phyloP scores from a whole-genome alignment of 2,888 invertebrate genomes.

The Ichneumoninae sp. region DNA sequence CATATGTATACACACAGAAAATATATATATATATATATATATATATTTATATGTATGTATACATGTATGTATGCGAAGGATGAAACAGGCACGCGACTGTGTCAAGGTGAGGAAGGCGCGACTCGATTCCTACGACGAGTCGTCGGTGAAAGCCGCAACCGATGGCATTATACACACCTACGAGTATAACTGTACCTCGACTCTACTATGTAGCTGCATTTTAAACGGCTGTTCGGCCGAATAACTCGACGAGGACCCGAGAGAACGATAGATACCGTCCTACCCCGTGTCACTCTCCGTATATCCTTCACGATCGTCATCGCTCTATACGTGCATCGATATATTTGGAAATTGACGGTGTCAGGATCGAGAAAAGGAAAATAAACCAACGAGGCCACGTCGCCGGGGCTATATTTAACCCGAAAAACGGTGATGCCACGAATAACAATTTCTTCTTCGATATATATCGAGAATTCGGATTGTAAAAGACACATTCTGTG shows the following conservation, averaged over 20 bases:
- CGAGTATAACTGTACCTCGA: conserved; percentile 61
- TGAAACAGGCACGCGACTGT: conserved; percentile 71
- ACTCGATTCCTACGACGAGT: conserved; percentile 61
- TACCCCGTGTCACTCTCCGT: not conserved
- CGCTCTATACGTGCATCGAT: conserved; percentile 10
- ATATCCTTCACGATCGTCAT: conserved; percentile 17
- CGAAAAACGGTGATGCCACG: not conserved
- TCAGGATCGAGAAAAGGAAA: conserved; percentile 1
- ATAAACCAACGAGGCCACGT: not conserved
- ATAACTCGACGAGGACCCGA: conserved; percentile 41
- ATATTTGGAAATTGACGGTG: conserved; percentile 31
- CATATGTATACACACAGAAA: not conserved
- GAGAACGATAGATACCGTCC: conserved; percentile 12
- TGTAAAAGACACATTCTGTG: not conserved
- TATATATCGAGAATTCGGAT: not conserved
- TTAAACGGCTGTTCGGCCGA: conserved; percentile 42
- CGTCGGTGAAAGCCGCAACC: conserved; percentile 59
- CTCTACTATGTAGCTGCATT: conserved; percentile 33
- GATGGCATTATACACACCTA: conserved; percentile 56
- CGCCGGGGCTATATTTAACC: conserved; percentile 5
- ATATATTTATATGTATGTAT: not conserved
- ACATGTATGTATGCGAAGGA: not conserved
- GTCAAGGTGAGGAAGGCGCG: conserved; percentile 79
- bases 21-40: not conserved
- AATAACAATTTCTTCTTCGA: not conserved